A percentile compares a stretch with the other conserved stretches of the same genome.
These are phyloP conservation scores for Thunnus maccoyii DNA, from an alignment of 2,113 vertebrate genomes.

Conservation along the genomic window DNA sequence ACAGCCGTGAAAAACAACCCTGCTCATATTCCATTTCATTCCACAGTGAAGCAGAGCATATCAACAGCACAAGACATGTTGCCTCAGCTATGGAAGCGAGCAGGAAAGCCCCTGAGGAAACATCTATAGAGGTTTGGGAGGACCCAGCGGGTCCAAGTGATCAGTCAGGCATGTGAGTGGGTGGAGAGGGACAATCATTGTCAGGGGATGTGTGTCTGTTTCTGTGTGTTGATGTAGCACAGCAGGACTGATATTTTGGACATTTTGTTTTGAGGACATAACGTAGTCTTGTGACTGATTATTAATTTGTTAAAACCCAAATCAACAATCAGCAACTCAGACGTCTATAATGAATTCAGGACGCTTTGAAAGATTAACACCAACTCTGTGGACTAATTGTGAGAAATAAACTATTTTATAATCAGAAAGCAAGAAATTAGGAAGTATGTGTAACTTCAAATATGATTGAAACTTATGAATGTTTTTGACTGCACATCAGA, in stretches of 20 bases:
- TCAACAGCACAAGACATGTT: constrained; percentile 32
- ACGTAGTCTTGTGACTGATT: background rate
- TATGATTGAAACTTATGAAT: background rate
- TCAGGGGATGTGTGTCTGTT: constrained; percentile 39
- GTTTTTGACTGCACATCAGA: background rate
- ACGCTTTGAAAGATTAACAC: background rate
- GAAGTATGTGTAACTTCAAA: background rate
- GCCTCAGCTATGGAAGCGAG: background rate
- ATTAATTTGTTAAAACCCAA: constrained; percentile 8
- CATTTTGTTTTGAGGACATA: constrained; percentile 17
- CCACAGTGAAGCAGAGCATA: constrained; percentile 7
- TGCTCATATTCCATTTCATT: background rate
- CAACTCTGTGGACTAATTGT: background rate
- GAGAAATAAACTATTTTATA: background rate
- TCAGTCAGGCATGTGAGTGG: constrained; percentile 55
- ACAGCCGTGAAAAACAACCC: background rate
- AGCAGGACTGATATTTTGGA: background rate
- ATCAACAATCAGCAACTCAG: constrained; percentile 3
- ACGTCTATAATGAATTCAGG: background rate
- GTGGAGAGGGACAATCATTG: constrained; percentile 31
- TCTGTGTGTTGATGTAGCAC: constrained; percentile 4
- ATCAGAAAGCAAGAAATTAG: background rate
- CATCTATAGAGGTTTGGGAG: constrained; percentile 37
- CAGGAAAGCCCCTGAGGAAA: constrained; percentile 32
- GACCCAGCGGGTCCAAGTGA: constrained; percentile 31